Conservation (phyloP, 2,888 invertebrate genomes). For the Nomada hirtipes region DNA sequence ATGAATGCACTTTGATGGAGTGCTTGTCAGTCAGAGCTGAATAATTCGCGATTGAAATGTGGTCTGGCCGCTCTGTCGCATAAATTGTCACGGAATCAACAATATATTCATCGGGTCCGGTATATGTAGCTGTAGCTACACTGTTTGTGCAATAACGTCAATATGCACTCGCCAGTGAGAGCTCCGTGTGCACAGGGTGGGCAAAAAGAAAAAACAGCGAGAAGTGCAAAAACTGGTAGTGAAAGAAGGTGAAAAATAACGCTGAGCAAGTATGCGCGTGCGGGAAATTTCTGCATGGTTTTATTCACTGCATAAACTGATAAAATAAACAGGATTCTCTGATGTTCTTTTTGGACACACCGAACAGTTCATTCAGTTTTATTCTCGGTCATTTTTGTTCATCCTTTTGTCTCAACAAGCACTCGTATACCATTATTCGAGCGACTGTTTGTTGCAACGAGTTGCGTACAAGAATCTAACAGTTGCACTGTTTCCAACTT, state of each 20-base stretch:
- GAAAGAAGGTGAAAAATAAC: background rate
- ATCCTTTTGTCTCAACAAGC: background rate
- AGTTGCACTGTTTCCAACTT: background rate
- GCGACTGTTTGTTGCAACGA: background rate
- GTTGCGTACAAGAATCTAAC: background rate
- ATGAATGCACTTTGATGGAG: slow-evolving; percentile 79
- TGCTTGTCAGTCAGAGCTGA: slow-evolving; percentile 76
- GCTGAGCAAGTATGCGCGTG: background rate
- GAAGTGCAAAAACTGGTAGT: background rate
- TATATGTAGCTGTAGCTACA: slow-evolving; percentile 37
- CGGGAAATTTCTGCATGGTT: slow-evolving; percentile 14
- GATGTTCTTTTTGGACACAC: background rate
- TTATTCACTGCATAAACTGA: slow-evolving; percentile 20
- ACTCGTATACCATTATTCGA: background rate
- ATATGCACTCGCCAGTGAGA: slow-evolving; percentile 66
- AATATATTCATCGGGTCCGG: slow-evolving; percentile 77
- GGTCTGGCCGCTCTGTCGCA: slow-evolving; percentile 71
- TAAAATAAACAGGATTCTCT: background rate
- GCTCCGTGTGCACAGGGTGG: slow-evolving; percentile 47
- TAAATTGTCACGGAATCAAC: slow-evolving; percentile 79
- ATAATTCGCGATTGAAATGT: slow-evolving; percentile 79
- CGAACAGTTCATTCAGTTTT: slow-evolving; percentile 4
- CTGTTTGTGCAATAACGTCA: slow-evolving; percentile 73
- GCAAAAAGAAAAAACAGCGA: slow-evolving; percentile 11
- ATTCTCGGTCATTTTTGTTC: background rate